These are phyloP conservation scores for Caenorhabditis sulstoni DNA, from an alignment of 2,888 invertebrate genomes.

Conservation along the genomic window DNA sequence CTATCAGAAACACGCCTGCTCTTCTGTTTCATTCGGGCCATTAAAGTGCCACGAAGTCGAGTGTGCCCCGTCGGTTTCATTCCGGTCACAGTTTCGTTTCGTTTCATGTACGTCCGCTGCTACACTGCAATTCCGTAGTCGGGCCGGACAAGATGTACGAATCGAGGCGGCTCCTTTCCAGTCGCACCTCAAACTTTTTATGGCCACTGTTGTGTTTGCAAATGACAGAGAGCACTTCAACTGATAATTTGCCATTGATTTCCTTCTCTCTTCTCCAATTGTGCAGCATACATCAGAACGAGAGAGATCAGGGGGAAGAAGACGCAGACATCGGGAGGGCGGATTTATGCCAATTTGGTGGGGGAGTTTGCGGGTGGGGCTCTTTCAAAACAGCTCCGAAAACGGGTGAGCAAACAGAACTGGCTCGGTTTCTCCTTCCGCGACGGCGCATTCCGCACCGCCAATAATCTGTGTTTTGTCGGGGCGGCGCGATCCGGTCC, in stretches of 20 bases:
- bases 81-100: background rate
- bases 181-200: conserved; percentile 45
- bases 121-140: background rate
- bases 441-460: conserved; percentile 34
- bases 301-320: background rate
- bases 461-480: conserved; percentile 44
- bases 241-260: conserved; percentile 36
- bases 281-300: conserved; percentile 29
- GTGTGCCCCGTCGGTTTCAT: background rate
- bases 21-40: conserved; percentile 12
- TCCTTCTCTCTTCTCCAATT: conserved; percentile 7
- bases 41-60: conserved; percentile 9
- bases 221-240: conserved; percentile 22
- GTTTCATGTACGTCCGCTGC: too few relatives aligned
- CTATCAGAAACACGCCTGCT: background rate
- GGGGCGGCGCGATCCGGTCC: conserved; percentile 17
- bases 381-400: conserved; percentile 20
- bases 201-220: conserved; percentile 44
- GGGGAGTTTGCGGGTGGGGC: conserved; percentile 2
- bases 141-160: conserved; percentile 5
- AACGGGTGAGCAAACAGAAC: conserved; percentile 47
- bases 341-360: conserved; percentile 21
- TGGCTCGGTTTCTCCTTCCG: conserved; percentile 45
- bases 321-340: conserved; percentile 13
- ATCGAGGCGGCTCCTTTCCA: conserved; percentile 15